phyloP scores from a whole-genome alignment of 2,797 vertebrate species.

The Kryptolebias ocellatus region DNA sequence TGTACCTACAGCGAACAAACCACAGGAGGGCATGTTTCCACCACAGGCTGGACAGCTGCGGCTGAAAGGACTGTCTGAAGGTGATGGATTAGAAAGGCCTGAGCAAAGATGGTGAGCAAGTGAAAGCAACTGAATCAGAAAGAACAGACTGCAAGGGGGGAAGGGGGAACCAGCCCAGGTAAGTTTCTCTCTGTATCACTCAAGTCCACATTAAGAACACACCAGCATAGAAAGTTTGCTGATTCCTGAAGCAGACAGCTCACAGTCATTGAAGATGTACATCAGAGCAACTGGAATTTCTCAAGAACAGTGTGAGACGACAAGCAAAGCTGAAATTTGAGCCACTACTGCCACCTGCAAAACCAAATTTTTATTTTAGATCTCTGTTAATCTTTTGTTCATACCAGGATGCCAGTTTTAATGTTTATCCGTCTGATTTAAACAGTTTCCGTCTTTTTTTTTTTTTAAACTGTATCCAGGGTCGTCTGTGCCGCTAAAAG shows the following conservation, averaged over 20 bases:
- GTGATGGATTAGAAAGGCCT: slow-evolving; percentile 49
- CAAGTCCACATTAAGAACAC: too few species aligned
- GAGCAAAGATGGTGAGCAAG: slow-evolving; percentile 26
- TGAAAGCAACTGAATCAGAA: slow-evolving; percentile 16
- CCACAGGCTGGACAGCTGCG: slow-evolving; percentile 63
- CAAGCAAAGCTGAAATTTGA: not conserved
- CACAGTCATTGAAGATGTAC: not conserved
- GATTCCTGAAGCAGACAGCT: not conserved
- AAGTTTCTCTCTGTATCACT: not conserved
- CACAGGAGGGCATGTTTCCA: slow-evolving; percentile 61
- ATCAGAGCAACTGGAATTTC: not conserved
- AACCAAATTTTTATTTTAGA: not conserved
- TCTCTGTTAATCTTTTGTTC: slow-evolving; percentile 11
- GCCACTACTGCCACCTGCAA: not conserved
- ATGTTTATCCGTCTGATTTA: slow-evolving; percentile 5
- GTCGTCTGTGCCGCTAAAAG: slow-evolving; percentile 1
- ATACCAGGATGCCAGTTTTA: not conserved
- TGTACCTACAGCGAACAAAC: slow-evolving; percentile 50
- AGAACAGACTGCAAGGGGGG: slow-evolving; percentile 21
- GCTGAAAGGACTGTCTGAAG: slow-evolving; percentile 59
- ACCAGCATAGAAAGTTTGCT: not conserved
- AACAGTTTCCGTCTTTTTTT: slow-evolving; percentile 7
- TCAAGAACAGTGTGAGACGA: slow-evolving; percentile 21
- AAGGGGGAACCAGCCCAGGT: not conserved
- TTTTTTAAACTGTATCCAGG: slow-evolving; percentile 6